These are phyloP conservation scores for Girardinus metallicus DNA, from an alignment of 2,797 vertebrate genomes.

Conservation along the genomic window DNA sequence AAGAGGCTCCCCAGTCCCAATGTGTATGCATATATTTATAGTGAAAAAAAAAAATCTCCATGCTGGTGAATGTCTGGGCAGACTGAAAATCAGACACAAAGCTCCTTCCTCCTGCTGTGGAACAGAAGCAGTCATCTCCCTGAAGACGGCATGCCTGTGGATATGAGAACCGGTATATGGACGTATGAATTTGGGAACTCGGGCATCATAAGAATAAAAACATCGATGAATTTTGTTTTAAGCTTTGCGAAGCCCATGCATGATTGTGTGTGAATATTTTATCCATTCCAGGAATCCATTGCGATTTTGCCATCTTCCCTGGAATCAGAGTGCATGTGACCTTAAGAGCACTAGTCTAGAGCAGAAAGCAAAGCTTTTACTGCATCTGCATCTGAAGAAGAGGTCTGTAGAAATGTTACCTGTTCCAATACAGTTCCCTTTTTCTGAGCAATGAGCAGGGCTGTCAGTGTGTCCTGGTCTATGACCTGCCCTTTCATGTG, in stretches of 20 bases:
- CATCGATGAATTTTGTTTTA: constrained; percentile 19
- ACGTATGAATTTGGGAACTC: constrained; percentile 3
- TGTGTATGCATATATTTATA: constrained; percentile 17
- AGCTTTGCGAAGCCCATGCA: constrained; percentile 2
- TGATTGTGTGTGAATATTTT: constrained; percentile 1
- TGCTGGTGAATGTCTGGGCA: constrained; percentile 26
- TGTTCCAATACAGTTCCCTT: constrained; percentile 9
- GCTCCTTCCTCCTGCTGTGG: constrained; percentile 28
- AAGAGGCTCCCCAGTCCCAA: neutral
- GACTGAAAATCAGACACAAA: constrained; percentile 31
- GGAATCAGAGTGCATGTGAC: neutral
- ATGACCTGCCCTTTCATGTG: constrained; percentile 16
- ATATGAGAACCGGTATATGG: constrained; percentile 25
- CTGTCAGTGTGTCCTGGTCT: constrained; percentile 16
- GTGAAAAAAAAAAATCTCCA: constrained; percentile 16
- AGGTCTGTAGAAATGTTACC: neutral
- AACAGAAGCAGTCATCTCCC: constrained; percentile 43
- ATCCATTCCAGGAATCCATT: constrained; percentile 6
- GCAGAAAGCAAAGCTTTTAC: neutral
- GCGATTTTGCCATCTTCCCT: neutral
- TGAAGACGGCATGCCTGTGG: constrained; percentile 21
- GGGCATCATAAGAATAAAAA: constrained; percentile 31
- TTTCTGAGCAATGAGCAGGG: constrained; percentile 4
- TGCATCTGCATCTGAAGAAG: neutral
- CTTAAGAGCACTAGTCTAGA: neutral